A percentile compares a stretch with the other conserved stretches of the same genome.
phyloP scores from a whole-genome alignment of 2,797 vertebrate genomes.

The Bovichtus variegatus region DNA sequence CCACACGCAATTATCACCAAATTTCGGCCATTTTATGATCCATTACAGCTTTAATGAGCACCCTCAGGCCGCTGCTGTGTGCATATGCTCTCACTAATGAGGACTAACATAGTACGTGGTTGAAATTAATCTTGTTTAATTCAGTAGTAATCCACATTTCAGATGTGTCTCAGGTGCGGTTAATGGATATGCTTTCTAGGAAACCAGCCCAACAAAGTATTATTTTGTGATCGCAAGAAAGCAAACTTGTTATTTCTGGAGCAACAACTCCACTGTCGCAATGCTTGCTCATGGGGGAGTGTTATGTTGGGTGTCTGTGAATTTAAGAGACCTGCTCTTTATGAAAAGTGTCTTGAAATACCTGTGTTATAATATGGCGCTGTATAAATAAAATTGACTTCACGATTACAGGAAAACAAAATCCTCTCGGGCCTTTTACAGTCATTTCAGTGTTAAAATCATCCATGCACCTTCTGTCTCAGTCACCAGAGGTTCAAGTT shows the following conservation, averaged over 20 bases:
- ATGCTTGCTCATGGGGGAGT: too few relatives aligned
- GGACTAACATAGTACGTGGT: neutral
- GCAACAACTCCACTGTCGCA: neutral
- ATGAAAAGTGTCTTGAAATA: too few relatives aligned
- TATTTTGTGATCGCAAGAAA: neutral
- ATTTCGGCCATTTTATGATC: slow-evolving; percentile 7
- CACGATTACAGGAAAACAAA: neutral
- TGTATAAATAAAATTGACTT: too few relatives aligned
- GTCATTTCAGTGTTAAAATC: neutral
- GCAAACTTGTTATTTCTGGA: neutral
- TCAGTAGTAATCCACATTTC: neutral
- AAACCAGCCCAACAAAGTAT: neutral
- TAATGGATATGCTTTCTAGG: neutral
- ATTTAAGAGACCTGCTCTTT: too few relatives aligned
- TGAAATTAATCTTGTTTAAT: slow-evolving; percentile 13
- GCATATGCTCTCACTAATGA: slow-evolving; percentile 15
- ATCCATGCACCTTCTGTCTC: neutral
- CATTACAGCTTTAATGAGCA: slow-evolving; percentile 29
- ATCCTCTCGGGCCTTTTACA: neutral
- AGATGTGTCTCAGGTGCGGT: neutral
- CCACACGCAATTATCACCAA: neutral
- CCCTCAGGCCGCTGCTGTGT: slow-evolving; percentile 15
- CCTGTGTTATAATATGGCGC: too few relatives aligned
- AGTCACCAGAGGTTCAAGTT: neutral
- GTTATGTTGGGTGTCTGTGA: too few relatives aligned